These are phyloP conservation scores for Trichogramma pretiosum DNA, from an alignment of 1,140 invertebrate species.

Conservation along the genomic window DNA sequence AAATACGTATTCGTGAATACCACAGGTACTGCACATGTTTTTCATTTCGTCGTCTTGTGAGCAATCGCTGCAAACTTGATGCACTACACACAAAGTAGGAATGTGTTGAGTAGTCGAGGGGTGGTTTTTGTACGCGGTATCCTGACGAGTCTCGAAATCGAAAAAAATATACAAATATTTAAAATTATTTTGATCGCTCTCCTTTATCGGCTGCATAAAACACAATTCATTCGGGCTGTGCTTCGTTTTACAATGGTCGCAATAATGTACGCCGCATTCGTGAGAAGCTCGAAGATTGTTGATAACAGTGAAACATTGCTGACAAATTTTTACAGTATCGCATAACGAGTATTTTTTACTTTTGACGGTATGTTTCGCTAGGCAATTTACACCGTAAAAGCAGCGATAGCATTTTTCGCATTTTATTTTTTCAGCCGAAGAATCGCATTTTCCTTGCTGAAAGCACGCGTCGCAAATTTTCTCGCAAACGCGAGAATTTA, in stretches of 20 bases:
- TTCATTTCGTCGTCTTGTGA: neutral
- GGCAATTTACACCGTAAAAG: too few species aligned
- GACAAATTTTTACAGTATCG: too few species aligned
- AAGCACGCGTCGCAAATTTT: too few species aligned
- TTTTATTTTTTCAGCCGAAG: too few species aligned
- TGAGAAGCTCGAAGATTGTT: too few species aligned
- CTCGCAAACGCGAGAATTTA: too few species aligned
- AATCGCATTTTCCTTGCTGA: too few species aligned
- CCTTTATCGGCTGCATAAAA: neutral
- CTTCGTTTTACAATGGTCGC: neutral
- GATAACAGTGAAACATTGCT: too few species aligned
- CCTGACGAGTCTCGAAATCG: neutral
- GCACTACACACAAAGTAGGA: neutral
- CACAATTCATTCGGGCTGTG: neutral
- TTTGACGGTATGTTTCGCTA: too few species aligned
- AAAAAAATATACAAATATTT: neutral
- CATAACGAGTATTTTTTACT: too few species aligned
- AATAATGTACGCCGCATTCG: too few species aligned
- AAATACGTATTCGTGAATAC: slow-evolving; percentile 7
- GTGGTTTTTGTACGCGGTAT: neutral
- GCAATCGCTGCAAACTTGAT: neutral
- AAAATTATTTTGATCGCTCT: neutral
- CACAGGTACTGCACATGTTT: neutral
- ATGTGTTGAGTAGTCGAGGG: neutral
- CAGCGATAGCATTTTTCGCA: too few species aligned